Evolutionary conservation across 1,140 invertebrate genomes (phyloP).

Genomic region (Dysdera silvatica): DNA sequence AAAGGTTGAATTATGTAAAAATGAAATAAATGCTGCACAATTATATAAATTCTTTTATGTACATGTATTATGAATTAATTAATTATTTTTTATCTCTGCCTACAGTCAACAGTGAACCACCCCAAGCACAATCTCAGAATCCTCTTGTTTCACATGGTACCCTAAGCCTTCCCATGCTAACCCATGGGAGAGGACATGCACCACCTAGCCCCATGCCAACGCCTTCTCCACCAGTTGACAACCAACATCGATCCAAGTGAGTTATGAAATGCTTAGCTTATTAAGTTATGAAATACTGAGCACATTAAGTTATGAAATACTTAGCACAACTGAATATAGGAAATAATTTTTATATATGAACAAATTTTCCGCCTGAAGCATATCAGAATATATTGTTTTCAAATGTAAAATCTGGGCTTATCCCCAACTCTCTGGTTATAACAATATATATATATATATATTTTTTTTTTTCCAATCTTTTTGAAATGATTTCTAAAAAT

Average conservation of each 20-base stretch:
- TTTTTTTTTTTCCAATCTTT: too few relatives aligned
- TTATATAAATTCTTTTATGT: too few relatives aligned
- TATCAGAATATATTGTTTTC: too few relatives aligned
- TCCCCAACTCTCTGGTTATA: too few relatives aligned
- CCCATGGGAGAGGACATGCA: slow-evolving; percentile 14
- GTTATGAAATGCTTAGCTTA: not conserved
- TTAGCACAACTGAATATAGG: not conserved
- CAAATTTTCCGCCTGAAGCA: too few relatives aligned
- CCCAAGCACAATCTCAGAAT: slow-evolving; percentile 13
- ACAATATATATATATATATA: too few relatives aligned
- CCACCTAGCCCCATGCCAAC: slow-evolving; percentile 27
- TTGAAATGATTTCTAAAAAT: too few relatives aligned
- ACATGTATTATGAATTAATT: too few relatives aligned
- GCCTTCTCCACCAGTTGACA: slow-evolving; percentile 27
- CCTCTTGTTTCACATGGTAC: slow-evolving; percentile 15
- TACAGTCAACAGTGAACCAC: slow-evolving; percentile 28
- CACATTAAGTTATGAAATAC: not conserved
- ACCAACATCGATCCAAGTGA: slow-evolving; percentile 23
- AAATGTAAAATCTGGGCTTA: too few relatives aligned
- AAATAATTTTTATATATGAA: not conserved
- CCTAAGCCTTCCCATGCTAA: slow-evolving; percentile 16
- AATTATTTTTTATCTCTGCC: not conserved
- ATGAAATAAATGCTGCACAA: too few relatives aligned
- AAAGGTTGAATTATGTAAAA: too few relatives aligned
- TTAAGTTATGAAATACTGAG: not conserved